A percentile compares a stretch with the other conserved stretches of the same genome.
phyloP scores from a whole-genome alignment of 1,140 invertebrate species.

The Oncopodura yosiiana region DNA sequence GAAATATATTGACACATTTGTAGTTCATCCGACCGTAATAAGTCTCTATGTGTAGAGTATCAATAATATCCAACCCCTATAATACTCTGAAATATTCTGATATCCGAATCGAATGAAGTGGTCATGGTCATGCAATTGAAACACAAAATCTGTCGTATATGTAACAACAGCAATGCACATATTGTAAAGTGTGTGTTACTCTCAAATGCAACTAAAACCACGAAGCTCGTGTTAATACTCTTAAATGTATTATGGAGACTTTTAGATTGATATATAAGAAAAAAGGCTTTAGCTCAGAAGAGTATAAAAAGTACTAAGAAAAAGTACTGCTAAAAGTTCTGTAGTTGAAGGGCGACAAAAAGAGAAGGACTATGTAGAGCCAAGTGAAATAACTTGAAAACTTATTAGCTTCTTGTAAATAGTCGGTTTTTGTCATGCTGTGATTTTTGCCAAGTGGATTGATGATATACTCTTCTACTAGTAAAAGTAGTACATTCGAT shows the following conservation, averaged over 20 bases:
- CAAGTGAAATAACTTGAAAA: conserved; percentile 20
- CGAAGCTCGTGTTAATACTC: neutral
- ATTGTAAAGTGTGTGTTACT: neutral
- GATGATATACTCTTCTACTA: neutral
- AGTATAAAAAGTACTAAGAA: no score
- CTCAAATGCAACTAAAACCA: no score
- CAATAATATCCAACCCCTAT: neutral
- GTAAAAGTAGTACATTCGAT: neutral
- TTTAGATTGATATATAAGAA: neutral
- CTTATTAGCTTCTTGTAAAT: conserved; percentile 17
- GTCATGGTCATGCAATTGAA: neutral
- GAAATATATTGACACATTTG: conserved; percentile 18
- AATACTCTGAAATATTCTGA: neutral
- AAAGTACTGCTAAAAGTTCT: no score
- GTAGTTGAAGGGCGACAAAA: conserved; percentile 28
- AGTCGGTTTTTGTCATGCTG: conserved; percentile 11
- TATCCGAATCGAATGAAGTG: neutral
- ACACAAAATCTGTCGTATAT: neutral
- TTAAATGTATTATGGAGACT: neutral
- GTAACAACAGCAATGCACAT: no score
- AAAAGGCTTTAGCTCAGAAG: no score
- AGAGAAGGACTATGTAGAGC: conserved; percentile 17
- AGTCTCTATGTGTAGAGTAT: neutral
- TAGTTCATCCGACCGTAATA: conserved; percentile 4
- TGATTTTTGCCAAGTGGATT: conserved; percentile 10